Evolutionary conservation across 2,797 vertebrate species (phyloP).

Genomic region (Poeciliopsis presidionis): DNA sequence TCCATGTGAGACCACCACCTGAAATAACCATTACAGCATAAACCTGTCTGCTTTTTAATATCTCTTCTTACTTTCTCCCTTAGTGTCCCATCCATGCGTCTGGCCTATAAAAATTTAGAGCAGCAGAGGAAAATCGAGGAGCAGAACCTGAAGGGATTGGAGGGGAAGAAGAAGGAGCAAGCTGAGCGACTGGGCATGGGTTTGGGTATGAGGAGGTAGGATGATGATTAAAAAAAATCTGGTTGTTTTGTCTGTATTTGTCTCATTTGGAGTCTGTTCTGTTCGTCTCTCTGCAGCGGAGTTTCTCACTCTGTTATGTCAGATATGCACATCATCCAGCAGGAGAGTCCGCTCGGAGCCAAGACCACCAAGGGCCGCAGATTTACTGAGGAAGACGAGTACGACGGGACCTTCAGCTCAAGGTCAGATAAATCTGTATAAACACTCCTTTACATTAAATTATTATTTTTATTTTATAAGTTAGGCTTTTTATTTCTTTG

Average conservation of each 20-base stretch:
- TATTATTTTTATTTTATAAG: neutral
- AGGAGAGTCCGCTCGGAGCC: conserved; percentile 83
- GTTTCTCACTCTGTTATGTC: conserved; percentile 92
- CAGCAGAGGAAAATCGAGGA: conserved; percentile 87
- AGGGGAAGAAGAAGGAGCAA: conserved; percentile 87
- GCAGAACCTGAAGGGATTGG: conserved; percentile 77
- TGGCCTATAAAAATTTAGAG: conserved; percentile 90
- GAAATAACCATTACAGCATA: neutral
- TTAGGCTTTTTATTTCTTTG: neutral
- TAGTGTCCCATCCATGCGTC: conserved; percentile 83
- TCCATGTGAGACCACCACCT: conserved; percentile 80
- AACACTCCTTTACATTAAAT: neutral
- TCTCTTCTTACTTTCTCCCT: neutral
- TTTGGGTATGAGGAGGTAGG: conserved; percentile 86
- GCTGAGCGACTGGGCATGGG: conserved; percentile 95
- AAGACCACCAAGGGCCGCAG: conserved; percentile 80
- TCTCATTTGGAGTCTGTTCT: neutral
- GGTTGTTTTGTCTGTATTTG: neutral
- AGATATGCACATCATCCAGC: conserved; percentile 95
- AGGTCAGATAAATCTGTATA: conserved; percentile 62
- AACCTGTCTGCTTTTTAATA: neutral
- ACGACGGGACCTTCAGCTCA: conserved; percentile 82
- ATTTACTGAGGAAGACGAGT: conserved; percentile 80
- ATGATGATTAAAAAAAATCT: neutral
- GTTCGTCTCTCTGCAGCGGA: conserved; percentile 74